Evolutionary conservation across 2,888 invertebrate genomes (phyloP), one percentile per base, ranked within the genome.

Genomic region (Melinaea marsaeus): DNA sequence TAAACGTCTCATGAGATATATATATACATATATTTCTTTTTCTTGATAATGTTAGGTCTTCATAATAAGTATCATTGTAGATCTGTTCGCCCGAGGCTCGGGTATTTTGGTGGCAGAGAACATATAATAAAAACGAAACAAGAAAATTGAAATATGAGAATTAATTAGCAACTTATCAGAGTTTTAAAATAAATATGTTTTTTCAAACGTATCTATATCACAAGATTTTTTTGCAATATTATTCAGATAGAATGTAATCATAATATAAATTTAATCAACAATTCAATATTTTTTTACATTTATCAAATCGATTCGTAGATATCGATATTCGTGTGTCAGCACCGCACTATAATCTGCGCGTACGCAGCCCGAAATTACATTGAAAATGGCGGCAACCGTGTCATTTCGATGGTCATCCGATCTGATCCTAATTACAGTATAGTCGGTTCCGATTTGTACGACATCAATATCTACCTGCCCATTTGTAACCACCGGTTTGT

Each of bases 321-420:
- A 59, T 46, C 57, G 58, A 58, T 80, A 84, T 85, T 73, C 83
- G 77, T 75, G 67, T 83, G 84, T 85, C 75, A 79, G 68, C 72
- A 74, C 78, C 70, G 80, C 84, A 80, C 86, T 86, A 81, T 88
- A 89, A 90, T 90, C 87, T 85, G 81, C 77, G 79, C 80, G 72
- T 78, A 80, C 81, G 79, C 82, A 83, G 67, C 71, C 79, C 79
- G 72, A 83, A 86, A 88, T 87, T 86, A 85, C 75, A 72, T 67
- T 68, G 79, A 80, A 83, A 78, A 85, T 81, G 84, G 81, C 83
- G 74, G 80, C 78, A 78, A 81, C 79, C 82, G 79, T 88, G 86
- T 90, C 88, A 89, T 90, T 89, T 90, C 80, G 81, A 78, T 77
- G 80, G 81, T 81, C 83, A 78, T 75, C 76, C 59, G 63, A 66